Percentiles rank a stretch among this genome's conserved stretches.
Conservation (phyloP, 2,888 invertebrate genomes). For the Tortrix viridana region DNA sequence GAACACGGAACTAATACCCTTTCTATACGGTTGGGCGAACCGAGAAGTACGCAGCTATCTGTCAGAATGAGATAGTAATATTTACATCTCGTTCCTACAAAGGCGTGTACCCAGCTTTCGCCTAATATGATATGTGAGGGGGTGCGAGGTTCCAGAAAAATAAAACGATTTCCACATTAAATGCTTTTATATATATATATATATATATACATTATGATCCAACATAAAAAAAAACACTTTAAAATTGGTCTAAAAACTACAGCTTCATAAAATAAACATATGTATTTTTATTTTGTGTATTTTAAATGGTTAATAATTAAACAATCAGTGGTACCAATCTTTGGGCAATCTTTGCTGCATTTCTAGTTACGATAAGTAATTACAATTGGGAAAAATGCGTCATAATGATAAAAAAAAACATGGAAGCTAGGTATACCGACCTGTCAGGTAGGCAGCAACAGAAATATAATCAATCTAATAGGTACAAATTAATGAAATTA, state of each 20-base stretch:
- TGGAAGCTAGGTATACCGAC: too few relatives aligned
- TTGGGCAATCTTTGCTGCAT: constrained; percentile 23
- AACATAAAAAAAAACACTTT: constrained; percentile 25
- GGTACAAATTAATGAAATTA: constrained; percentile 1
- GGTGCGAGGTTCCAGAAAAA: background rate
- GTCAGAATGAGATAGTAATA: too few relatives aligned
- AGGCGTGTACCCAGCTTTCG: too few relatives aligned
- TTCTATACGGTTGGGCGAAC: too few relatives aligned
- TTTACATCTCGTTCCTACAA: too few relatives aligned
- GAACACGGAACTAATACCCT: too few relatives aligned
- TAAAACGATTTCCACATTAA: constrained; percentile 22
- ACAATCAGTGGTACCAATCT: constrained; percentile 25
- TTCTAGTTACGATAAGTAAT: constrained; percentile 1
- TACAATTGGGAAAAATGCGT: constrained; percentile 12
- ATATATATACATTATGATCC: constrained; percentile 15
- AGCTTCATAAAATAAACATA: constrained; percentile 13
- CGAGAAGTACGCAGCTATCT: too few relatives aligned
- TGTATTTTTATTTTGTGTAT: too few relatives aligned
- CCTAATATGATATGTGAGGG: too few relatives aligned
- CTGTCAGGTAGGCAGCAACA: background rate
- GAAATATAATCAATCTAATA: constrained; percentile 1
- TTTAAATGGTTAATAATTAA: too few relatives aligned
- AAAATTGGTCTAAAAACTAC: constrained; percentile 13
- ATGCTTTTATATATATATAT: constrained; percentile 20
- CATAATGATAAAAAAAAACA: background rate